phyloP scores from a whole-genome alignment of 2,888 invertebrate species.

The Maniola hyperantus region DNA sequence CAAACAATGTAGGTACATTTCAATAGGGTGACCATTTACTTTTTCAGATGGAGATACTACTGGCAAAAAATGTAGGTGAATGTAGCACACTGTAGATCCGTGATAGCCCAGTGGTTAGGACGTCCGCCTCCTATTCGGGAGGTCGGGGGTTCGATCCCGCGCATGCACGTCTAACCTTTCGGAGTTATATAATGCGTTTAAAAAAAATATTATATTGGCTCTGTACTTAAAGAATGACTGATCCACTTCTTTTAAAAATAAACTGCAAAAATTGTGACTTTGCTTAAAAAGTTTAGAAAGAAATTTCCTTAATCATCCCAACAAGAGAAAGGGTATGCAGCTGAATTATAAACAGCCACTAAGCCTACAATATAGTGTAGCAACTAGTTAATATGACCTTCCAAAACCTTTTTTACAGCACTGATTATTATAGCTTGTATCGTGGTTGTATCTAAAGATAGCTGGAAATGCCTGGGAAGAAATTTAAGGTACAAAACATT shows the following conservation, averaged over 20 bases:
- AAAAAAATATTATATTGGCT: too few species aligned
- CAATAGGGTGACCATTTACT: constrained; percentile 14
- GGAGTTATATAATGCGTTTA: too few species aligned
- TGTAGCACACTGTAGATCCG: too few species aligned
- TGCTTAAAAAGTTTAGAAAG: neutral
- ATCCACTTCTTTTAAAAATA: too few species aligned
- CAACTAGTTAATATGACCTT: constrained; percentile 27
- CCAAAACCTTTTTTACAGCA: neutral
- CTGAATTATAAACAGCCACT: constrained; percentile 35
- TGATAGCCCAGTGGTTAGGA: too few species aligned
- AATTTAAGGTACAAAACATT: too few species aligned
- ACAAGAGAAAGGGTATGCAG: neutral
- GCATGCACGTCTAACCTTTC: too few species aligned
- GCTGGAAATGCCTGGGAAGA: neutral
- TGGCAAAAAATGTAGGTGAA: neutral
- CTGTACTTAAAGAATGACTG: too few species aligned
- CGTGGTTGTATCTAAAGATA: neutral
- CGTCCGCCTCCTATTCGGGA: too few species aligned
- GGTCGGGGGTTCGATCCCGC: too few species aligned
- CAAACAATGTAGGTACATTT: neutral
- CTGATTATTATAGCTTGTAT: neutral
- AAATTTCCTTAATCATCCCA: constrained; percentile 9
- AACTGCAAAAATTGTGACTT: too few species aligned
- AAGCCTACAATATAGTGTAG: constrained; percentile 23
- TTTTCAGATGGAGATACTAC: neutral